Conservation (phyloP, 2,888 invertebrate species). For the Tryphoninae sp. region DNA sequence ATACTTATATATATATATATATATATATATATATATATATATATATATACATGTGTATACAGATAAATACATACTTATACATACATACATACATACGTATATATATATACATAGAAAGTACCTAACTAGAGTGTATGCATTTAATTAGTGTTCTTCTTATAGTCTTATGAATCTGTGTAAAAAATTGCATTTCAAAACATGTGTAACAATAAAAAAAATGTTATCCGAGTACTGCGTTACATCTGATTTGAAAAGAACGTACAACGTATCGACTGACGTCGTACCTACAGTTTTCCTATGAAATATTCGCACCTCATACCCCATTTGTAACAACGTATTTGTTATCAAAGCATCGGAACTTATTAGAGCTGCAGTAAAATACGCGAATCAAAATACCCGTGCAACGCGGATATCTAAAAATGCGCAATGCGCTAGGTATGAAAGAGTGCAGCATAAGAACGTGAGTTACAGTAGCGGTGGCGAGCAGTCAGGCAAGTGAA, state of each 20-base stretch:
- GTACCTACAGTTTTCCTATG: not conserved
- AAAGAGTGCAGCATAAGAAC: slow-evolving; percentile 33
- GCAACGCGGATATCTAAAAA: slow-evolving; percentile 34
- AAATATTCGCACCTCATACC: slow-evolving; percentile 5
- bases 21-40: too few species aligned
- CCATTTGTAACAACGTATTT: slow-evolving; percentile 43
- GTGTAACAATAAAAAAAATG: too few species aligned
- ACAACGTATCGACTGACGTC: not conserved
- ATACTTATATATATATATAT: too few species aligned
- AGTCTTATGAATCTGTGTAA: too few species aligned
- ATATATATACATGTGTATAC: too few species aligned
- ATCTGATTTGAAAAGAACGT: not conserved
- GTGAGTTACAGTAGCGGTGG: slow-evolving; percentile 57
- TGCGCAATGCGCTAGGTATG: not conserved
- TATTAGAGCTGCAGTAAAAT: slow-evolving; percentile 67
- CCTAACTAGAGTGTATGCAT: too few species aligned
- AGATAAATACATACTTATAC: too few species aligned
- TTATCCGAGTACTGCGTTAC: too few species aligned
- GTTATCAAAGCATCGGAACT: slow-evolving; percentile 54
- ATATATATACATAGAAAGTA: not conserved
- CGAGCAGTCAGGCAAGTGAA: slow-evolving; percentile 4
- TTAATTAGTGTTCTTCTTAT: too few species aligned
- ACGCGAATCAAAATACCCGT: slow-evolving; percentile 71
- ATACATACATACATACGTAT: too few species aligned
- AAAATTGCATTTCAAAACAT: too few species aligned